A percentile compares a stretch with the other conserved stretches of the same genome.
These are phyloP conservation scores for Bombyx mandarina DNA, from an alignment of 1,140 invertebrate species.

Conservation along the genomic window DNA sequence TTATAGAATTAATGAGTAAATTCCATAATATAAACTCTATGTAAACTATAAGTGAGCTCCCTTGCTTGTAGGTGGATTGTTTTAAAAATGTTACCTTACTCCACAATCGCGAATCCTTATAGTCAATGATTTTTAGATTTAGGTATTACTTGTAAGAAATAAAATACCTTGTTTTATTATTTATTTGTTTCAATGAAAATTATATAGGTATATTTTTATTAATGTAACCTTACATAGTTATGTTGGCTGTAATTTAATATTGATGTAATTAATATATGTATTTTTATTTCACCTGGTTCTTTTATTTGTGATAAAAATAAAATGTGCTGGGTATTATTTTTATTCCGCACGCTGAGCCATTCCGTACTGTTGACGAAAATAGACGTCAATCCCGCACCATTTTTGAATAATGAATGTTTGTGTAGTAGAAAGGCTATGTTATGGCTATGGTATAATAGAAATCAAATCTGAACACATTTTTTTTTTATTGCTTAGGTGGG, in stretches of 20 bases:
- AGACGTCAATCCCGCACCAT: too few species aligned
- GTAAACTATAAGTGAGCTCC: constrained; percentile 58
- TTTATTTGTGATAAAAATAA: constrained; percentile 7
- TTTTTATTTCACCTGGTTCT: constrained; percentile 60
- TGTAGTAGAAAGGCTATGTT: too few species aligned
- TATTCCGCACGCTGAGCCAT: too few species aligned
- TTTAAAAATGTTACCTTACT: constrained; percentile 64
- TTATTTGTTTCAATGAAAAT: constrained; percentile 69
- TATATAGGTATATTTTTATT: constrained; percentile 71
- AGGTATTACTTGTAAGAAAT: constrained; percentile 63
- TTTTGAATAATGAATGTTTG: too few species aligned
- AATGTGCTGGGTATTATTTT: too few species aligned
- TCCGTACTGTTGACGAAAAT: too few species aligned
- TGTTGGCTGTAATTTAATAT: constrained; percentile 70
- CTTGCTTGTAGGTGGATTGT: constrained; percentile 65
- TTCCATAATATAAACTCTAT: constrained; percentile 42
- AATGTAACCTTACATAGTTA: constrained; percentile 66
- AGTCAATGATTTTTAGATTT: constrained; percentile 66
- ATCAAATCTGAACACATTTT: too few species aligned
- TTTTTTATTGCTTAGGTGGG: too few species aligned
- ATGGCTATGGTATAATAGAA: too few species aligned
- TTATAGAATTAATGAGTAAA: constrained; percentile 62
- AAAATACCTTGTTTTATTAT: constrained; percentile 67
- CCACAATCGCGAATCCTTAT: constrained; percentile 54
- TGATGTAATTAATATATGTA: constrained; percentile 71